Evolutionary conservation across 2,888 invertebrate genomes (phyloP).

Genomic region (Luffia ferchaultella): DNA sequence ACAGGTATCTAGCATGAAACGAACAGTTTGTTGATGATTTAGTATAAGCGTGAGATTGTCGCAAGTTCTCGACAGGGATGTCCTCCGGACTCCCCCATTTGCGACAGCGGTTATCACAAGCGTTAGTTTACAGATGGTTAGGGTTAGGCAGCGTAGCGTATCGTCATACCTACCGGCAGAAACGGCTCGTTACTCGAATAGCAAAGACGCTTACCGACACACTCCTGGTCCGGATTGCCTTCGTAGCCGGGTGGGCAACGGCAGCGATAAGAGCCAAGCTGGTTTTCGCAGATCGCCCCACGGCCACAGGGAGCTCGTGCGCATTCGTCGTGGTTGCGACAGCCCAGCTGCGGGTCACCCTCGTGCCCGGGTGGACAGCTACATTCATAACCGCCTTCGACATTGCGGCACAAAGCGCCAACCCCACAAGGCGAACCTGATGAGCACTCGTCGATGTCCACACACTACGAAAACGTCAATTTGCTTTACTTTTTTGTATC

Average conservation of each 20-base stretch:
- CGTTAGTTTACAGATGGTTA: conserved; percentile 45
- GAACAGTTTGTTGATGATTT: conserved; percentile 16
- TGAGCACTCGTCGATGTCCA: conserved; percentile 86
- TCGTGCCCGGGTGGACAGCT: conserved; percentile 84
- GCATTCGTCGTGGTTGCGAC: conserved; percentile 81
- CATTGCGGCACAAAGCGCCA: conserved; percentile 81
- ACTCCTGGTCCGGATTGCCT: conserved; percentile 79
- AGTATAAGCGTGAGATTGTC: conserved; percentile 50
- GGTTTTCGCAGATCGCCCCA: conserved; percentile 80
- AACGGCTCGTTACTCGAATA: conserved; percentile 14
- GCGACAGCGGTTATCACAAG: conserved; percentile 29
- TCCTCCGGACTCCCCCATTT: conserved; percentile 53
- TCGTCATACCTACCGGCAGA: conserved; percentile 28
- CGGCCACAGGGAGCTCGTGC: conserved; percentile 78
- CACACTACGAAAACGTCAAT: conserved; percentile 62
- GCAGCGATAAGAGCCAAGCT: conserved; percentile 82
- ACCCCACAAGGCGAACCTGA: conserved; percentile 76
- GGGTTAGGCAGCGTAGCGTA: conserved; percentile 23
- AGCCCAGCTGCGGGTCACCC: conserved; percentile 79
- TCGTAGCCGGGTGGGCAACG: conserved; percentile 83
- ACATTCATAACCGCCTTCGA: conserved; percentile 83
- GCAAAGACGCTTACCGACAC: conserved; percentile 77
- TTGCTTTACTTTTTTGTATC: no score
- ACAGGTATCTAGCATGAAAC: no score
- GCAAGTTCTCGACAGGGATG: conserved; percentile 69